These are phyloP conservation scores for Garra rufa DNA, from an alignment of 2,113 vertebrate genomes.

Conservation along the genomic window DNA sequence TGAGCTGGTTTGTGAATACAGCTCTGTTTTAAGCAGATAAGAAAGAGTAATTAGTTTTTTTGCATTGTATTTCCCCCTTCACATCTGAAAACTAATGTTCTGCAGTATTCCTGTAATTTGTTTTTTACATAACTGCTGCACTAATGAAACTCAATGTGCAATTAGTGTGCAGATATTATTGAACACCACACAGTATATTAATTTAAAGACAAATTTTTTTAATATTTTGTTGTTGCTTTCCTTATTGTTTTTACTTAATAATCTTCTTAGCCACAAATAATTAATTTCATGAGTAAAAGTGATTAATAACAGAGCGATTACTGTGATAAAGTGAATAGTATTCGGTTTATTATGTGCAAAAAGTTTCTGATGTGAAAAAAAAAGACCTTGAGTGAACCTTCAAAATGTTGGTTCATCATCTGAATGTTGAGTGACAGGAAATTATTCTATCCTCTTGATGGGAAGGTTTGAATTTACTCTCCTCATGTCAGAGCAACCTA, in stretches of 20 bases:
- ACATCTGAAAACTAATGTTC: slow-evolving; percentile 35
- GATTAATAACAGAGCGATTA: neutral
- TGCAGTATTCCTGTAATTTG: slow-evolving; percentile 25
- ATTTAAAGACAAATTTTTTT: neutral
- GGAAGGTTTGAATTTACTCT: neutral
- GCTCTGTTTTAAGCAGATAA: slow-evolving; percentile 17
- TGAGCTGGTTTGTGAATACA: neutral
- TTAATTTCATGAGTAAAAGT: neutral
- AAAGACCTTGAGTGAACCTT: neutral
- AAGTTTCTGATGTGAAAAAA: neutral
- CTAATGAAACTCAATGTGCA: neutral
- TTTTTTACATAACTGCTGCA: neutral
- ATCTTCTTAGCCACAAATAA: neutral
- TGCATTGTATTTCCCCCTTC: slow-evolving; percentile 23
- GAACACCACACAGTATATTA: neutral
- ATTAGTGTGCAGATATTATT: neutral
- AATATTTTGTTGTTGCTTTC: neutral
- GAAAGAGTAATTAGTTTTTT: slow-evolving; percentile 42
- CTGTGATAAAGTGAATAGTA: neutral
- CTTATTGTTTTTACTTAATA: neutral
- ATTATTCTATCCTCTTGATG: neutral
- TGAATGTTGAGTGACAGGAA: neutral
- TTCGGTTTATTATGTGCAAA: neutral
- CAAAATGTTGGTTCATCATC: neutral
- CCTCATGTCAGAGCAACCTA: neutral